A percentile compares a stretch with the other conserved stretches of the same genome.
These are phyloP conservation scores for Enteromius mattozi DNA, from an alignment of 2,797 vertebrate genomes.

Conservation along the genomic window DNA sequence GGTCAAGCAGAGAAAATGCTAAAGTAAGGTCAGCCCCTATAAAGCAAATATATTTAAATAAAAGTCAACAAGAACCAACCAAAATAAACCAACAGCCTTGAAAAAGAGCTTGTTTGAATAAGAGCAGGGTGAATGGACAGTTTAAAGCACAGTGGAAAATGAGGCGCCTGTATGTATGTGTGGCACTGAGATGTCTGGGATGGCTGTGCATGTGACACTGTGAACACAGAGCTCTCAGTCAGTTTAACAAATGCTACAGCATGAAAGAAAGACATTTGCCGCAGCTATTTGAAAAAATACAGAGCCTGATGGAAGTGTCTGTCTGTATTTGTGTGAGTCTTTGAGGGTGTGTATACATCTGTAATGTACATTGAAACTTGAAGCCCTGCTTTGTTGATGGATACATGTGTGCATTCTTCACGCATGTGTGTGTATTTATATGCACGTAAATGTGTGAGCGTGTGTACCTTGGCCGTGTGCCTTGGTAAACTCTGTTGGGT, in stretches of 20 bases:
- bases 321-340: constrained; percentile 32
- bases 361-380: constrained; percentile 15
- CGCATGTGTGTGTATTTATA: constrained; percentile 53
- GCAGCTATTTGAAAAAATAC: constrained; percentile 57
- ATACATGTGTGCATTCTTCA: constrained; percentile 50
- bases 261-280: constrained; percentile 62
- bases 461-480: constrained; percentile 75
- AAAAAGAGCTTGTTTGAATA: constrained; percentile 70
- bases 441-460: constrained; percentile 41
- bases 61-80: constrained; percentile 65
- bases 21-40: constrained; percentile 72
- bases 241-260: constrained; percentile 63
- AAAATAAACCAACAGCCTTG: constrained; percentile 72
- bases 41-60: constrained; percentile 71
- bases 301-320: constrained; percentile 48
- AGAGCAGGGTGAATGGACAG: constrained; percentile 64
- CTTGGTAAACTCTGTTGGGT: constrained; percentile 72
- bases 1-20: constrained; percentile 68
- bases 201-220: constrained; percentile 61
- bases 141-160: constrained; percentile 68
- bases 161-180: constrained; percentile 67
- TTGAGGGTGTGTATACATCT: neutral
- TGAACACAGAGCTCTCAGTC: constrained; percentile 76
- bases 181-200: constrained; percentile 62
- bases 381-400: constrained; percentile 9